Conservation (phyloP, 2,113 vertebrate species). For the Myrmecobius fasciatus region DNA sequence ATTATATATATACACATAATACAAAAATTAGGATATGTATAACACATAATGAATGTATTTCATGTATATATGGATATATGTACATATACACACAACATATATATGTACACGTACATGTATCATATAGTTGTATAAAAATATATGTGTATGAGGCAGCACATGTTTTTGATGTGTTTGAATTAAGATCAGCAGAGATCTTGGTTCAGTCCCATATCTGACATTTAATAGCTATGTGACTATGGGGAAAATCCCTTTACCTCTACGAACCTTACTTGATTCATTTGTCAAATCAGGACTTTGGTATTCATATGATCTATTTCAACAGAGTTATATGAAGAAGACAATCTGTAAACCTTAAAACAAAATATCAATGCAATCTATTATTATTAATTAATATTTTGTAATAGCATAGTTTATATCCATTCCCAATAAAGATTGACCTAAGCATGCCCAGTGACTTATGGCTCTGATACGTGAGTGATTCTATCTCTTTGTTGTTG, state of each 20-base stretch:
- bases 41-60: background rate
- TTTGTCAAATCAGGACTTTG: background rate
- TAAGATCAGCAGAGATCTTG: background rate
- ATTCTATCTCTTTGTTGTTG: background rate
- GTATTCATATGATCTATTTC: background rate
- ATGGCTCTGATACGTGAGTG: background rate
- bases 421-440: background rate
- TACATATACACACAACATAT: too few relatives aligned
- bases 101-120: too few relatives aligned
- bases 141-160: background rate
- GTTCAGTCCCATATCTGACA: background rate
- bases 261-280: background rate
- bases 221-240: background rate
- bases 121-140: too few relatives aligned
- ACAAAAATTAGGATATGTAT: background rate
- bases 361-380: background rate
- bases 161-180: background rate
- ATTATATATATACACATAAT: background rate
- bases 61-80: background rate
- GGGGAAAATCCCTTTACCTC: background rate
- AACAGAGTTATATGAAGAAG: background rate
- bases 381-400: too few relatives aligned
- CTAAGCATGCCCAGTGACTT: background rate
- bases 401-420: background rate
- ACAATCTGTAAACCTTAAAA: background rate